These are phyloP conservation scores for Lagopus muta DNA, from an alignment of 2,113 vertebrate species.

Conservation along the genomic window DNA sequence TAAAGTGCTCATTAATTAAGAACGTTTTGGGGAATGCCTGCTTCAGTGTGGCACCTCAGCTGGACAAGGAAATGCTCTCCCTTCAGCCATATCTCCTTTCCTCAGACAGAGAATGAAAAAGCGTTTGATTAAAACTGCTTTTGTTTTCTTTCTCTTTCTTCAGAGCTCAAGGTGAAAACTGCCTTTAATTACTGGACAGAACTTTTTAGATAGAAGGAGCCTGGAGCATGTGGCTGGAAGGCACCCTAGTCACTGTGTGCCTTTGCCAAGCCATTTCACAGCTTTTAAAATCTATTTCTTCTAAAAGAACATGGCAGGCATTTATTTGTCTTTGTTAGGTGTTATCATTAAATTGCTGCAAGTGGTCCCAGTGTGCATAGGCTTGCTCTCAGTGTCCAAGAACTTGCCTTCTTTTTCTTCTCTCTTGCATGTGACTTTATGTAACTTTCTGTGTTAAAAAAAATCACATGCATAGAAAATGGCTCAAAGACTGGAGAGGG, in stretches of 20 bases:
- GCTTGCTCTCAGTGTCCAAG: not conserved
- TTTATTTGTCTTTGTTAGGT: not conserved
- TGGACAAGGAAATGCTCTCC: not conserved
- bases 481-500: not conserved
- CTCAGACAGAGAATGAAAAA: not conserved
- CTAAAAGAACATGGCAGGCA: not conserved
- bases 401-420: not conserved
- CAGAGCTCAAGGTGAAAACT: not conserved
- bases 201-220: not conserved
- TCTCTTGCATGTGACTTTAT: not conserved
- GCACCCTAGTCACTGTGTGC: fast-evolving
- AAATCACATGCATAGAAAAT: not conserved
- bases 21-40: not conserved
- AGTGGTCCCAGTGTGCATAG: not conserved
- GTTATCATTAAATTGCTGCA: not conserved
- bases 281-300: not conserved
- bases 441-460: not conserved
- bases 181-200: not conserved
- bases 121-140: not conserved
- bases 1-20: not conserved
- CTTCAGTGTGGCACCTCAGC: not conserved
- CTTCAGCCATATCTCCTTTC: not conserved
- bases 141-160: not conserved
- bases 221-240: not conserved
- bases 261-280: not conserved